These are phyloP conservation scores for Cyrtorhinus lividipennis DNA, from an alignment of 1,140 invertebrate genomes.

Conservation along the genomic window DNA sequence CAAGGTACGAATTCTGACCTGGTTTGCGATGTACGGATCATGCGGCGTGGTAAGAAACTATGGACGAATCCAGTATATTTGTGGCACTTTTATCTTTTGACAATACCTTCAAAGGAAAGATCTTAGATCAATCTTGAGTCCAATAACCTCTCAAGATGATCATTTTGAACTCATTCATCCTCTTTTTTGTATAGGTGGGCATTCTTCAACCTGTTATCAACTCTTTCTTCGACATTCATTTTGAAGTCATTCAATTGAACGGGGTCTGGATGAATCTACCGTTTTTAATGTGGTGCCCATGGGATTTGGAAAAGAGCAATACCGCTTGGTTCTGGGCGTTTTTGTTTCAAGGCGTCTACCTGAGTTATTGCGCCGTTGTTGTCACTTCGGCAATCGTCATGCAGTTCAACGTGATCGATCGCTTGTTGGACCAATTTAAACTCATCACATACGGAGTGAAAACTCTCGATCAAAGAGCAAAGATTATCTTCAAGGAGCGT, in stretches of 20 bases:
- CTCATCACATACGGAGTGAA: neutral
- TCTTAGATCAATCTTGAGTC: too few relatives aligned
- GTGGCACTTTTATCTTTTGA: too few relatives aligned
- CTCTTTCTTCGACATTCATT: neutral
- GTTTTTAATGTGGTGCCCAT: neutral
- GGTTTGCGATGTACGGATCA: too few relatives aligned
- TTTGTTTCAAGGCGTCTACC: neutral
- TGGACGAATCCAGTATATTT: too few relatives aligned
- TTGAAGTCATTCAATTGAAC: neutral
- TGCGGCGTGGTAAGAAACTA: too few relatives aligned
- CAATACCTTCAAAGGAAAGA: too few relatives aligned
- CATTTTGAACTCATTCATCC: too few relatives aligned
- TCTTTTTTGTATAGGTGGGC: too few relatives aligned
- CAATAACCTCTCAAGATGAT: too few relatives aligned
- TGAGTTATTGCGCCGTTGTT: neutral
- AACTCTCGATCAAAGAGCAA: neutral
- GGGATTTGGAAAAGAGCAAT: neutral
- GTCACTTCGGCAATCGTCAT: neutral
- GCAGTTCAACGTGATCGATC: neutral
- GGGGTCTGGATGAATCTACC: neutral
- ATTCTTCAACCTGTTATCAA: neutral
- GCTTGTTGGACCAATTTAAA: neutral
- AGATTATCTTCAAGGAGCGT: neutral
- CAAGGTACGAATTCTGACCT: too few relatives aligned
- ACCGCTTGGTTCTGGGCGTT: neutral